phyloP scores from a whole-genome alignment of 2,888 invertebrate genomes.

The Eupithecia pulchellata region DNA sequence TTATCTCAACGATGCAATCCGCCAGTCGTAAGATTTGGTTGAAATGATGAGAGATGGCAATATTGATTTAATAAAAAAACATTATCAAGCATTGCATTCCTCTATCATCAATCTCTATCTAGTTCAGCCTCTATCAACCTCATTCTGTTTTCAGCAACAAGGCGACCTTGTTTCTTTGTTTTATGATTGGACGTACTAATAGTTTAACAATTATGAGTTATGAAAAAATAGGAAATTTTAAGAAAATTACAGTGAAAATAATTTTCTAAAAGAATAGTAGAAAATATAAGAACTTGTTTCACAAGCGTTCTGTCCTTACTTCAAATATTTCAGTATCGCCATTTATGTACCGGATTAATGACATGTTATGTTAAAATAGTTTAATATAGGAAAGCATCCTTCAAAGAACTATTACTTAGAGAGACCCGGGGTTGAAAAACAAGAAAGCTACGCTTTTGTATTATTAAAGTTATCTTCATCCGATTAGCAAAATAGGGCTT shows the following conservation, averaged over 20 bases:
- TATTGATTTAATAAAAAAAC: not conserved
- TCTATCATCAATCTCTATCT: not conserved
- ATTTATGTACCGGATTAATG: not conserved
- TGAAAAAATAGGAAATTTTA: too few relatives aligned
- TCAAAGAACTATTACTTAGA: not conserved
- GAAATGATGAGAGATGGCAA: conserved; percentile 37
- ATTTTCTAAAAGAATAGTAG: too few relatives aligned
- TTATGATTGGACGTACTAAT: too few relatives aligned
- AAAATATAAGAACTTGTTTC: too few relatives aligned
- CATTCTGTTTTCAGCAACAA: not conserved
- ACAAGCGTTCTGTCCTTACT: too few relatives aligned
- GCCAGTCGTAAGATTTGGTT: conserved; percentile 43
- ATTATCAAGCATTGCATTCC: not conserved
- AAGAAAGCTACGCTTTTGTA: not conserved
- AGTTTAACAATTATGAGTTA: too few relatives aligned
- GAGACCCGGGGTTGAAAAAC: not conserved
- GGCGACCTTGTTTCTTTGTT: not conserved
- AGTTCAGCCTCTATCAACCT: not conserved
- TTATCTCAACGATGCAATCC: conserved; percentile 48
- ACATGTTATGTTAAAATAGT: not conserved
- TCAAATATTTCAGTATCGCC: too few relatives aligned
- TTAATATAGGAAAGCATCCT: not conserved
- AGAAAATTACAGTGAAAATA: too few relatives aligned
- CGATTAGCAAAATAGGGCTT: conserved; percentile 16
- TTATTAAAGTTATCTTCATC: conserved; percentile 5